These are phyloP conservation scores for Agrilus cyanescens DNA, from an alignment of 2,888 invertebrate genomes.

Conservation along the genomic window DNA sequence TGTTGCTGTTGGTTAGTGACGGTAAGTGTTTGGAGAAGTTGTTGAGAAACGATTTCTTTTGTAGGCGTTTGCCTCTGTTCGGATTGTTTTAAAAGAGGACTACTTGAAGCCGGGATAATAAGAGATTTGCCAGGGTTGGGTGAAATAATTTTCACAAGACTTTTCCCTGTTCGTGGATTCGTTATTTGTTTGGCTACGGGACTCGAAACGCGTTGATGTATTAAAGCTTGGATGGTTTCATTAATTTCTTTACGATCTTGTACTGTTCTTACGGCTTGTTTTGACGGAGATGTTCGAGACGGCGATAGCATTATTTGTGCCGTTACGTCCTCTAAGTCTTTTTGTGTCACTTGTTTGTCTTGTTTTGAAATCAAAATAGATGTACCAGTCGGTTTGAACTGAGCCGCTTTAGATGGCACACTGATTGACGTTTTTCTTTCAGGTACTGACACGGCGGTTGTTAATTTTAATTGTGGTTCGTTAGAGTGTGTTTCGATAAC, in stretches of 20 bases:
- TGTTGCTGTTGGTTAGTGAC: slow-evolving; percentile 26
- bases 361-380: too few relatives aligned
- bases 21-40: slow-evolving; percentile 26
- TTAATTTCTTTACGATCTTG: slow-evolving; percentile 27
- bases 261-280: background rate
- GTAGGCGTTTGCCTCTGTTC: slow-evolving; percentile 21
- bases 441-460: too few relatives aligned
- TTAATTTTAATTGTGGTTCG: too few relatives aligned
- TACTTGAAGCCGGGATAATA: slow-evolving; percentile 36
- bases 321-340: too few relatives aligned
- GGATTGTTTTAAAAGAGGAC: slow-evolving; percentile 26
- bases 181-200: slow-evolving; percentile 21
- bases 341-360: too few relatives aligned
- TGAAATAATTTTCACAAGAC: slow-evolving; percentile 33
- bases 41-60: slow-evolving; percentile 22
- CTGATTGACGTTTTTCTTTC: too few relatives aligned
- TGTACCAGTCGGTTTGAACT: too few relatives aligned
- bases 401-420: too few relatives aligned
- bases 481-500: too few relatives aligned
- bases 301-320: too few relatives aligned
- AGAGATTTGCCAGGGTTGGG: slow-evolving; percentile 35
- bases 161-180: slow-evolving; percentile 21
- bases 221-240: slow-evolving; percentile 32
- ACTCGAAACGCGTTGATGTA: slow-evolving; percentile 26
- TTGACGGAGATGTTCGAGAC: too few relatives aligned